Conservation (phyloP, 2,113 vertebrate species). For the Amphilophus citrinellus region DNA sequence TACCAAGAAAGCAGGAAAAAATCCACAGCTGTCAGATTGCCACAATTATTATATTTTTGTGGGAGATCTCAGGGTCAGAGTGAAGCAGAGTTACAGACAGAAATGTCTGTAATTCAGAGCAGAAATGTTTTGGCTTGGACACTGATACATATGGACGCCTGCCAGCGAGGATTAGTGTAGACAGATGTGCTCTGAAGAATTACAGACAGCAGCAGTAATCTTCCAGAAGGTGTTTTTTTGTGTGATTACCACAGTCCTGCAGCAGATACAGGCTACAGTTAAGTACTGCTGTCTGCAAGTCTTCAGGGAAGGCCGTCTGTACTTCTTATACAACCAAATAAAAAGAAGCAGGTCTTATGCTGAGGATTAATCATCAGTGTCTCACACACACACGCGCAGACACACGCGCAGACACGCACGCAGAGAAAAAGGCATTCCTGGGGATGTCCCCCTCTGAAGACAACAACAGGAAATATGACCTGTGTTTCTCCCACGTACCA, state of each 20-base stretch:
- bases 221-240: not conserved
- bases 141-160: not conserved
- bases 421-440: slow-evolving; percentile 9
- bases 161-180: slow-evolving; percentile 23
- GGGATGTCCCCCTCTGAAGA: slow-evolving; percentile 38
- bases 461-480: slow-evolving; percentile 33
- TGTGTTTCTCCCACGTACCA: not conserved
- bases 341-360: not conserved
- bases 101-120: not conserved
- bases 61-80: not conserved
- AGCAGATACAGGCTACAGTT: not conserved
- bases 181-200: slow-evolving; percentile 31
- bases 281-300: not conserved
- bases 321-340: not conserved
- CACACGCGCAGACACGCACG: not conserved
- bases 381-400: not conserved
- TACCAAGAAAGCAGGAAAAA: not conserved
- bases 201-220: not conserved
- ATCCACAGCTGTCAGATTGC: not conserved
- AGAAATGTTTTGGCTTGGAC: not conserved
- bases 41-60: not conserved
- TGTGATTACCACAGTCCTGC: not conserved
- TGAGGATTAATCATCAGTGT: not conserved
- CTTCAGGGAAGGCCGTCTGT: not conserved
- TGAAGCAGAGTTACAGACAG: not conserved